Conservation (phyloP, 2,113 vertebrate genomes). For the Dasyornis broadbenti region DNA sequence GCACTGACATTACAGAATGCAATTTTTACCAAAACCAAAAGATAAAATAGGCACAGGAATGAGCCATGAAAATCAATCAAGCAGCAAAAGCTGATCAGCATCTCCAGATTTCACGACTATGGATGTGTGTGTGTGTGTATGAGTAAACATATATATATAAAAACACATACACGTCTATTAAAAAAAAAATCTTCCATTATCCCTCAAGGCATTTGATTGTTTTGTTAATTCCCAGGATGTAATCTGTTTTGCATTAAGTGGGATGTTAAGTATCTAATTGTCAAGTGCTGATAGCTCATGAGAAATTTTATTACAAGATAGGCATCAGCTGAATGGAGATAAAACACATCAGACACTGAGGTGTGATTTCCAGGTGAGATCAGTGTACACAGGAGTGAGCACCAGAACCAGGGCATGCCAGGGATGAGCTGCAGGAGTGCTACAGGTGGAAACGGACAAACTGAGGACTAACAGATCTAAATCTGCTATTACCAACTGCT, state of each 20-base stretch:
- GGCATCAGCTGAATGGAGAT: slow-evolving; percentile 44
- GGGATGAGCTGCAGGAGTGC: neutral
- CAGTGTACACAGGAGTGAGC: neutral
- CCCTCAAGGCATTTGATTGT: slow-evolving; percentile 32
- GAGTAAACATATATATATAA: neutral
- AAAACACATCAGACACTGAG: slow-evolving; percentile 1
- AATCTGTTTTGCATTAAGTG: slow-evolving; percentile 57
- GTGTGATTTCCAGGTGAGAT: slow-evolving; percentile 1
- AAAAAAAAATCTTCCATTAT: neutral
- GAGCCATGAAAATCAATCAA: neutral
- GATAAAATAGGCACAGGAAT: neutral
- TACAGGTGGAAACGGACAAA: neutral
- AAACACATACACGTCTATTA: neutral
- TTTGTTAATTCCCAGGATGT: slow-evolving; percentile 59
- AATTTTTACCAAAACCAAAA: neutral
- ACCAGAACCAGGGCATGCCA: neutral
- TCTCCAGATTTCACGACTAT: neutral
- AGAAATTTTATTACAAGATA: slow-evolving; percentile 50
- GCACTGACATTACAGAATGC: neutral
- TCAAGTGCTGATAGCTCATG: slow-evolving; percentile 46
- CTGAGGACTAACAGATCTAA: neutral
- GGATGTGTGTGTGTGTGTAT: neutral
- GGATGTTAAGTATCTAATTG: slow-evolving; percentile 48
- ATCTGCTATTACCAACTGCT: neutral
- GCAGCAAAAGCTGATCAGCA: neutral